Percentiles rank a stretch among this genome's conserved stretches.
phyloP scores from a whole-genome alignment of 2,888 invertebrate species.

The Unio delphinus region DNA sequence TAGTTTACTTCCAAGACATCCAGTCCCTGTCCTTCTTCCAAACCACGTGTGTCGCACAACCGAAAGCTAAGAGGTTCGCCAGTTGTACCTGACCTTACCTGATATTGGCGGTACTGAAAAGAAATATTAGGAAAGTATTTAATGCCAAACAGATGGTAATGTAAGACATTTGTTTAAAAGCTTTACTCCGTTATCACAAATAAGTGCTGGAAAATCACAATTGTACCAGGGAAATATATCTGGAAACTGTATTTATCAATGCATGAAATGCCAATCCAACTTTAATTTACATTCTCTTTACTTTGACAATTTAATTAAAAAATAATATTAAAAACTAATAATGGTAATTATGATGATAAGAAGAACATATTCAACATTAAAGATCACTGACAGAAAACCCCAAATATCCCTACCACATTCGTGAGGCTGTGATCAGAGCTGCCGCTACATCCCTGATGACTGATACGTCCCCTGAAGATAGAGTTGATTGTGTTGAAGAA shows the following conservation, averaged over 20 bases:
- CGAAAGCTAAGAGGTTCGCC: slow-evolving; percentile 27
- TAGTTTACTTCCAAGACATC: slow-evolving; percentile 24
- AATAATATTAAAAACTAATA: too few relatives aligned
- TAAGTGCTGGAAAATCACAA: too few relatives aligned
- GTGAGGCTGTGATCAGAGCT: slow-evolving; percentile 36
- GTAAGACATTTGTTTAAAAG: too few relatives aligned
- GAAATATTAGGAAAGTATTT: background rate
- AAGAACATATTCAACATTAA: too few relatives aligned
- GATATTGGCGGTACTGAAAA: slow-evolving; percentile 21
- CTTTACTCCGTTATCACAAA: too few relatives aligned
- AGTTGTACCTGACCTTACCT: slow-evolving; percentile 12
- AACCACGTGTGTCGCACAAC: slow-evolving; percentile 36
- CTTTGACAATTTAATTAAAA: too few relatives aligned
- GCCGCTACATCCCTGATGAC: slow-evolving; percentile 32
- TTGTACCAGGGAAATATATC: too few relatives aligned
- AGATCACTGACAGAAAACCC: too few relatives aligned
- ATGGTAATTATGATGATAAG: too few relatives aligned
- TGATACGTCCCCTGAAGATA: slow-evolving; percentile 31
- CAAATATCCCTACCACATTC: slow-evolving; percentile 14
- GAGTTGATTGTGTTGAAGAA: slow-evolving; percentile 40
- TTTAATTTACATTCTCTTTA: too few relatives aligned
- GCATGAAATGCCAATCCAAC: too few relatives aligned
- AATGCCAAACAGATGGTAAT: background rate
- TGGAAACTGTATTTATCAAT: too few relatives aligned
- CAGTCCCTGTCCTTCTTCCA: slow-evolving; percentile 36